Base-by-base conservation (phyloP, 2,888 invertebrate species). In the Amblyjoppa fuscipennis region DNA sequence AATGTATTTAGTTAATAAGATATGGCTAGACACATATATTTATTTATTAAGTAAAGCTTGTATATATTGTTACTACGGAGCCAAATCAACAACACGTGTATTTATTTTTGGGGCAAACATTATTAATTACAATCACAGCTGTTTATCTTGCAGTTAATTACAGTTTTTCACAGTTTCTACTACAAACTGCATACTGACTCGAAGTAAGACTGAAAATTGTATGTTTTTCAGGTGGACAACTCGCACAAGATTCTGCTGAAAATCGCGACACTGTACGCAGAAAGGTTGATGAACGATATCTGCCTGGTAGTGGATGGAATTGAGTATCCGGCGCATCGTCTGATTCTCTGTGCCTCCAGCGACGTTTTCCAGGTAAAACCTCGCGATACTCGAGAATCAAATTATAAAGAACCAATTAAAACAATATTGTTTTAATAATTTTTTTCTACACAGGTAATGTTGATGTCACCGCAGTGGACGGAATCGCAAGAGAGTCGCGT, bases 401-500 rank as follows among this genome's bases (percentile, higher is more conserved):
- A 56, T 59, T 59, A 77, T 45, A 71, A 53, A 25, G 20, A 45
- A 51, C 5, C 31, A 6, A n/a, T 20, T n/a, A 38, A 64, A 71
- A 68, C 1, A 31, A 53, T 77, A 13, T 56, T 49, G 49, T 51
- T 31, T 11, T 38, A 78, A 45, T 25, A 16, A 53, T 56, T 31
- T 11, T 38, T 59, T 71, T 64, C 87, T 85, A 90, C 93, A n/a
- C 88, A 97, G 97, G 97, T 97, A n/a, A 99, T 99, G 99, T 94
- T 99, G 64, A 98, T 98, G 97, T 98, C 97, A 92, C 97, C 98
- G 0, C 97, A 98, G 92, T 99, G 99, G 99, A 97, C 96, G 75
- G 99, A 99, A 93, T 98, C 98, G 93, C 96, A 97, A 80, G 97
- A 98, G 94, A 97, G 97, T 89, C 96, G 96, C 64, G 97, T 99